Percentiles rank a stretch among this genome's conserved stretches.
Conservation (phyloP, 1,140 invertebrate genomes). For the Psilanteris sp. region DNA sequence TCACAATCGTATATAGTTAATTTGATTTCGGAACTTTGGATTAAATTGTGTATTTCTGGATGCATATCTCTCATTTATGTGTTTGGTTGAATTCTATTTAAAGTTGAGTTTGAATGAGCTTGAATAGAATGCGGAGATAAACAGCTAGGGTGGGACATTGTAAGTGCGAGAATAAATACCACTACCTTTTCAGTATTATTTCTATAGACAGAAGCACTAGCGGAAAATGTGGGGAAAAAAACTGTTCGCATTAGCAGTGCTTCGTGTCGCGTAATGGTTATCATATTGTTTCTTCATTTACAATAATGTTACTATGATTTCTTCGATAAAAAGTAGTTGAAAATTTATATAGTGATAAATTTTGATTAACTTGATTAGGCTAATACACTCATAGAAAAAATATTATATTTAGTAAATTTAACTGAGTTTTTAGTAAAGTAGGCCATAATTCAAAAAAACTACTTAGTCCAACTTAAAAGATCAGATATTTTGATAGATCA, state of each 20-base stretch:
- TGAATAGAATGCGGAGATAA: slow-evolving; percentile 60
- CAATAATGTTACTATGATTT: slow-evolving; percentile 49
- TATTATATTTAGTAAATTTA: no score
- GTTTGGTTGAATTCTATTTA: slow-evolving; percentile 34
- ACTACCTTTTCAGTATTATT: slow-evolving; percentile 51
- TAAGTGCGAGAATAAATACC: slow-evolving; percentile 44
- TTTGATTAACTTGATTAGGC: slow-evolving; percentile 7
- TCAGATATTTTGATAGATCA: no score
- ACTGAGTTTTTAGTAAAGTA: no score
- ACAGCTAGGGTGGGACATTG: slow-evolving; percentile 61
- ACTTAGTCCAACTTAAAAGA: no score
- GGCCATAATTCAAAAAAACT: no score
- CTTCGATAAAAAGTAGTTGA: slow-evolving; percentile 37
- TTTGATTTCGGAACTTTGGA: slow-evolving; percentile 38
- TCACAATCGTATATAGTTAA: slow-evolving; percentile 43
- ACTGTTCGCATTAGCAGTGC: slow-evolving; percentile 50
- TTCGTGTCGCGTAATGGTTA: slow-evolving; percentile 61
- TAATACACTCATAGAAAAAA: slow-evolving; percentile 5
- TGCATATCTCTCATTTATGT: slow-evolving; percentile 16
- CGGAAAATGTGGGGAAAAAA: slow-evolving; percentile 63
- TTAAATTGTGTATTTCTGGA: slow-evolving; percentile 46
- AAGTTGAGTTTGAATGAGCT: slow-evolving; percentile 29
- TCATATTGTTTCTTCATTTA: slow-evolving; percentile 60
- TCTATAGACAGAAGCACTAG: slow-evolving; percentile 28
- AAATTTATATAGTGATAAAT: slow-evolving; percentile 20